Conservation (phyloP, 2,797 vertebrate species). For the Erpetoichthys calabaricus region DNA sequence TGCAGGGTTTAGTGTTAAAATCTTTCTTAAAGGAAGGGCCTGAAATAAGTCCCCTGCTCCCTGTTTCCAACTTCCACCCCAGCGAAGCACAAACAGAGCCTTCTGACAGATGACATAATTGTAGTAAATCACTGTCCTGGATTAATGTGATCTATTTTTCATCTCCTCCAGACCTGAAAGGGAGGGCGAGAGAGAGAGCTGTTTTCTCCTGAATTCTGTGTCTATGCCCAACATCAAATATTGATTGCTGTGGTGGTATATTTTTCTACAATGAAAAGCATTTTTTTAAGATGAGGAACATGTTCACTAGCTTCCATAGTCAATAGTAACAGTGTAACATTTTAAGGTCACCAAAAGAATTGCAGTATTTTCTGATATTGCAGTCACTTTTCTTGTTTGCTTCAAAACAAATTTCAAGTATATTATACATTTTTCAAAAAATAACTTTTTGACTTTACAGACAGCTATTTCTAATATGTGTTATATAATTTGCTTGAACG, state of each 20-base stretch:
- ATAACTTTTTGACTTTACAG: too few species aligned
- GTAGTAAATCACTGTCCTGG: slow-evolving; percentile 25
- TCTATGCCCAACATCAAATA: slow-evolving; percentile 43
- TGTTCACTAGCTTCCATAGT: slow-evolving; percentile 10
- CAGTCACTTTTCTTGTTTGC: too few species aligned
- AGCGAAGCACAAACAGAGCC: slow-evolving; percentile 1
- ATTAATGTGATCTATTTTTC: slow-evolving; percentile 37
- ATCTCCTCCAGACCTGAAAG: slow-evolving; percentile 19
- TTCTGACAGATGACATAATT: slow-evolving; percentile 19
- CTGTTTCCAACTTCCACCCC: slow-evolving; percentile 1
- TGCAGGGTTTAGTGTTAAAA: slow-evolving; percentile 13
- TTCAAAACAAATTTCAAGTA: too few species aligned
- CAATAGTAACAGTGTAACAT: too few species aligned
- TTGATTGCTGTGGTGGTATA: slow-evolving; percentile 44
- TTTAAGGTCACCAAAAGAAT: too few species aligned
- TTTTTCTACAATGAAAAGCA: slow-evolving; percentile 51
- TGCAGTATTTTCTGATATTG: too few species aligned
- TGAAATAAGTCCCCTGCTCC: slow-evolving; percentile 20
- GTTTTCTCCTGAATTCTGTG: slow-evolving; percentile 19
- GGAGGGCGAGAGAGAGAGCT: neutral
- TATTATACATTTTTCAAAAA: too few species aligned
- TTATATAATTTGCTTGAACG: too few species aligned
- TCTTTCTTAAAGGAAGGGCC: slow-evolving; percentile 10
- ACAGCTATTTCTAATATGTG: too few species aligned
- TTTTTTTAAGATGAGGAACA: slow-evolving; percentile 50